Conservation (phyloP, 2,888 invertebrate species). For the Dioctria linearis region DNA sequence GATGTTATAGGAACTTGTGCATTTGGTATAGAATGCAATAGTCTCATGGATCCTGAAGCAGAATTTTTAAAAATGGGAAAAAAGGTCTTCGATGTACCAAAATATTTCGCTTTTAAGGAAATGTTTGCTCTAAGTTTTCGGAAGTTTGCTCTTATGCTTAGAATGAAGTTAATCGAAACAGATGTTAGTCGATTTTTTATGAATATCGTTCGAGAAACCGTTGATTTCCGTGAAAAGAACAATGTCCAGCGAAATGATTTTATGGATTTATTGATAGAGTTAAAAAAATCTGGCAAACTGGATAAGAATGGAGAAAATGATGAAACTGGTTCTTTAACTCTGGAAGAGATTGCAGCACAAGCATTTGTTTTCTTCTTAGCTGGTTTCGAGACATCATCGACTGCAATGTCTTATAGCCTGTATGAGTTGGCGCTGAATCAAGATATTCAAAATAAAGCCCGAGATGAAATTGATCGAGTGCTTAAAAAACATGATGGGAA, state of each 20-base stretch:
- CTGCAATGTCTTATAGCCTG: conserved; percentile 68
- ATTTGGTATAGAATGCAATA: conserved; percentile 72
- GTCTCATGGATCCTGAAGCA: conserved; percentile 68
- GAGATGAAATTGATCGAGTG: conserved; percentile 54
- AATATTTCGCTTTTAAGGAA: conserved; percentile 55
- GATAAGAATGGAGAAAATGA: background rate
- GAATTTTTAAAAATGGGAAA: conserved; percentile 67
- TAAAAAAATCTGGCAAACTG: background rate
- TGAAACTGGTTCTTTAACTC: background rate
- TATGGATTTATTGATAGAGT: conserved; percentile 55
- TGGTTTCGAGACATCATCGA: conserved; percentile 72
- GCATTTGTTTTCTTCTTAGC: conserved; percentile 71
- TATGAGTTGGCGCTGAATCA: conserved; percentile 69
- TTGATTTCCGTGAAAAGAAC: conserved; percentile 53
- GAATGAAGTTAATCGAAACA: background rate
- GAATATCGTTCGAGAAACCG: conserved; percentile 53
- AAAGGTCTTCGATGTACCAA: conserved; percentile 57
- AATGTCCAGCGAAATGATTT: conserved; percentile 55
- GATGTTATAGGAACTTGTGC: conserved; percentile 73
- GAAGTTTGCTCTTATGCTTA: too few relatives aligned
- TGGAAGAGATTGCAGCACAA: conserved; percentile 67
- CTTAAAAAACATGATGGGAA: conserved; percentile 65
- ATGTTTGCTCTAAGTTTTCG: too few relatives aligned
- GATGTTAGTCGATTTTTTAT: conserved; percentile 54
- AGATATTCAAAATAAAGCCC: conserved; percentile 24